Percentiles rank a stretch among this genome's conserved stretches.
Conservation (phyloP, 2,797 vertebrate genomes). For the Oryzias dopingdopingensis region DNA sequence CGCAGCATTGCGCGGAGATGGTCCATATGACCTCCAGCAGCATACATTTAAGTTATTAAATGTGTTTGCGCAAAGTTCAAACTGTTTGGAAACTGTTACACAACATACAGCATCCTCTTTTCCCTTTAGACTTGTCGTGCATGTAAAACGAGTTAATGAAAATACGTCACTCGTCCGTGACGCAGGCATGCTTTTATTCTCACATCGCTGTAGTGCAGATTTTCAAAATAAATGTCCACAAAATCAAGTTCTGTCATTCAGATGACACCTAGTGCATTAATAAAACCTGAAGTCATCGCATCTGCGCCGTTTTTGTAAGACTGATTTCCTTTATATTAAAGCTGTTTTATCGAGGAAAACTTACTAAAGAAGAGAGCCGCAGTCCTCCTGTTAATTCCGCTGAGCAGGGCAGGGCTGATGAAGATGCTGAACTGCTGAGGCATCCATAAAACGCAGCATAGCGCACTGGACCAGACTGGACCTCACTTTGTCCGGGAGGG, state of each 20-base stretch:
- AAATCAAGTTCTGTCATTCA: constrained; percentile 19
- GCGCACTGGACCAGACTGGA: constrained; percentile 61
- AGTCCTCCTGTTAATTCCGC: constrained; percentile 52
- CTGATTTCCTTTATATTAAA: background rate
- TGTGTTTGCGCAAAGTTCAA: constrained; percentile 32
- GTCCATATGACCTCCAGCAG: constrained; percentile 34
- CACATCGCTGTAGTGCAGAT: background rate
- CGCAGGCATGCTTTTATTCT: constrained; percentile 22
- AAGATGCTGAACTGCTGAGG: constrained; percentile 74
- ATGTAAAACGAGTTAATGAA: constrained; percentile 24
- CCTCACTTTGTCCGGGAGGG: constrained; percentile 60
- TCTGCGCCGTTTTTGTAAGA: constrained; percentile 7
- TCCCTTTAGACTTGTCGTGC: constrained; percentile 12
- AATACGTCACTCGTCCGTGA: constrained; percentile 46
- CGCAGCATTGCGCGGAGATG: constrained; percentile 31
- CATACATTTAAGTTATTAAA: constrained; percentile 18
- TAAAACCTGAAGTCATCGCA: constrained; percentile 11
- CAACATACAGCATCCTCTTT: background rate
- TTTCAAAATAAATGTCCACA: constrained; percentile 9
- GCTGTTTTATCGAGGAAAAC: background rate
- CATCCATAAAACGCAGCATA: constrained; percentile 72
- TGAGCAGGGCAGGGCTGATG: constrained; percentile 61
- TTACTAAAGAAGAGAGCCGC: constrained; percentile 51
- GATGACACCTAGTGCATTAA: constrained; percentile 22
- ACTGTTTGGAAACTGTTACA: background rate